Conservation (phyloP, 2,113 vertebrate species). For the Thunnus maccoyii region DNA sequence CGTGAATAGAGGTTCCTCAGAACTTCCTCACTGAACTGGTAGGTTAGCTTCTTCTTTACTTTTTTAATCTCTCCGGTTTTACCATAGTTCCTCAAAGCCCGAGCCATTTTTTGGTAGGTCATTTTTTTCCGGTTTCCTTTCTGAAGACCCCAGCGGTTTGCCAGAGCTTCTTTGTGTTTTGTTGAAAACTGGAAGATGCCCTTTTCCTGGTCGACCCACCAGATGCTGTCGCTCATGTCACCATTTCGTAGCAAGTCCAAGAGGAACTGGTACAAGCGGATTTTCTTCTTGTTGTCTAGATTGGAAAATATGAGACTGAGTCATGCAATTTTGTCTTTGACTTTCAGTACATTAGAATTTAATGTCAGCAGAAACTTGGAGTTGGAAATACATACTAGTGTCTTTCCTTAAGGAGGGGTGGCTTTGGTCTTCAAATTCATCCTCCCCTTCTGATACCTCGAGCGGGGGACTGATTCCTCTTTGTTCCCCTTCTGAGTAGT, state of each 20-base stretch:
- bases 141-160: slow-evolving; percentile 95
- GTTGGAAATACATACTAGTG: slow-evolving; percentile 56
- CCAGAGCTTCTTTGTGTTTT: slow-evolving; percentile 97
- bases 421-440: slow-evolving; percentile 63
- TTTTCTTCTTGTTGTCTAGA: slow-evolving; percentile 79
- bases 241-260: slow-evolving; percentile 84
- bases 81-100: slow-evolving; percentile 97
- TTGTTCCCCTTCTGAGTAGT: slow-evolving; percentile 73
- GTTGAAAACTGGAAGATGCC: slow-evolving; percentile 99
- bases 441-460: slow-evolving; percentile 79
- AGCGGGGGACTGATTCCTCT: slow-evolving; percentile 70
- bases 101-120: slow-evolving; percentile 99
- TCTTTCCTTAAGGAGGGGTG: slow-evolving; percentile 67
- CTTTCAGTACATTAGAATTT: neutral
- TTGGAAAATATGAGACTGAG: neutral
- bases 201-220: slow-evolving; percentile 96
- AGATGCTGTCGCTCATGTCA: slow-evolving; percentile 83
- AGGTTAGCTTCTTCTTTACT: slow-evolving; percentile 98
- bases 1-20: slow-evolving; percentile 88
- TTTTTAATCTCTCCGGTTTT: slow-evolving; percentile 99
- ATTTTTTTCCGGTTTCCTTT: slow-evolving; percentile 99
- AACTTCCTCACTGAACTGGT: slow-evolving; percentile 98
- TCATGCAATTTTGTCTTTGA: neutral
- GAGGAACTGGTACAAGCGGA: slow-evolving; percentile 86
- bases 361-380: neutral